phyloP scores from a whole-genome alignment of 1,140 invertebrate species.

The Tetranychus cinnabarinus region DNA sequence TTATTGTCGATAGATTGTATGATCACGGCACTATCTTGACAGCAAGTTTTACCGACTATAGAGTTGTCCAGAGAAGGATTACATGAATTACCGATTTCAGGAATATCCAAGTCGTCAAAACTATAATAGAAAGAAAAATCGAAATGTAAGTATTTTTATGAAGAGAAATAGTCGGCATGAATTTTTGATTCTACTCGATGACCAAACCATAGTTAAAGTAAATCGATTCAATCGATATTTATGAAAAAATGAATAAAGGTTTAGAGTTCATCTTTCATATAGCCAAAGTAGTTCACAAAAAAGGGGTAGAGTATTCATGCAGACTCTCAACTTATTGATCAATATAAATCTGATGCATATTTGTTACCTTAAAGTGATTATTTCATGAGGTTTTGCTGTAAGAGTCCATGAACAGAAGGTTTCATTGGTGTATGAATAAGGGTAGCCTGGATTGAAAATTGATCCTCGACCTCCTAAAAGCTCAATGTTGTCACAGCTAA shows the following conservation, averaged over 20 bases:
- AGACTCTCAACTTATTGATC: no score
- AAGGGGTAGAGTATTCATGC: no score
- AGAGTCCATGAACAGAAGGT: not conserved
- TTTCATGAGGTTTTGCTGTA: not conserved
- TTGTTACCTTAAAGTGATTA: not conserved
- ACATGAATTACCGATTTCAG: not conserved
- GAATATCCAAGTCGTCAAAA: conserved; percentile 1
- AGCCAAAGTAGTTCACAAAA: no score
- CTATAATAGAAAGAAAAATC: not conserved
- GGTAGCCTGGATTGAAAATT: not conserved
- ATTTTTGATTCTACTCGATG: no score
- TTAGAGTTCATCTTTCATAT: no score
- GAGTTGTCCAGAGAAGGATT: not conserved
- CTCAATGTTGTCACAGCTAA: not conserved
- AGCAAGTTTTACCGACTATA: not conserved
- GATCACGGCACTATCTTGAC: not conserved
- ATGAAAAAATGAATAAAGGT: no score
- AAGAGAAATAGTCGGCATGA: no score
- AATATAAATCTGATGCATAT: not conserved
- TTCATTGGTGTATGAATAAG: not conserved
- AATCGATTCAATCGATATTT: no score
- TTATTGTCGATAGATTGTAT: not conserved
- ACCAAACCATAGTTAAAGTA: no score
- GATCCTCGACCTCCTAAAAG: not conserved
- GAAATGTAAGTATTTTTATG: no score